These are phyloP conservation scores for Willowsia nigromaculata DNA, from an alignment of 2,888 invertebrate species.

Conservation along the genomic window DNA sequence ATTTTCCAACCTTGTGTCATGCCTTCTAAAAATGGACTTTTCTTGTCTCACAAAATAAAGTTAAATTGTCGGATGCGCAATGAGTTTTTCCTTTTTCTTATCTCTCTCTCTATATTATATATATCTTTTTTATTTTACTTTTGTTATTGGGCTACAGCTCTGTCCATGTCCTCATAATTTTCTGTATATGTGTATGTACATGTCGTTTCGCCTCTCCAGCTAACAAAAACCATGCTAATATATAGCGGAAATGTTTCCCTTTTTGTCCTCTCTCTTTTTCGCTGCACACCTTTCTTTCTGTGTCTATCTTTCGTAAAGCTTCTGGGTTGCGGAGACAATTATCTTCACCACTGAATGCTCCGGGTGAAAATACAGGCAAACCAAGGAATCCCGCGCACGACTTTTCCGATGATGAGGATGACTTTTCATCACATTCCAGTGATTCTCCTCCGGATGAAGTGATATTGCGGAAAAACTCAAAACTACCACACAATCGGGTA, in stretches of 20 bases:
- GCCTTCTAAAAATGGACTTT: too few relatives aligned
- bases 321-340: constrained; percentile 78
- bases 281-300: constrained; percentile 71
- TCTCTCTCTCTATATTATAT: too few relatives aligned
- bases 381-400: constrained; percentile 75
- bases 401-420: constrained; percentile 78
- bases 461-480: constrained; percentile 78
- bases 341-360: constrained; percentile 77
- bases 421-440: constrained; percentile 78
- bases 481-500: constrained; percentile 78
- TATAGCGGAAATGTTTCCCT: constrained; percentile 37
- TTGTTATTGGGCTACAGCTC: too few relatives aligned
- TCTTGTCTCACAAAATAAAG: too few relatives aligned
- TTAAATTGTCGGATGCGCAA: too few relatives aligned
- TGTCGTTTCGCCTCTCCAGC: background rate
- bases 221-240: constrained; percentile 13
- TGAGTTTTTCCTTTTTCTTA: too few relatives aligned
- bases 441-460: constrained; percentile 78
- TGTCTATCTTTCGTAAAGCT: constrained; percentile 75
- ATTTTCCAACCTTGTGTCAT: too few relatives aligned
- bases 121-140: too few relatives aligned
- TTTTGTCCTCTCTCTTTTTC: constrained; percentile 68
- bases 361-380: constrained; percentile 78
- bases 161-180: too few relatives aligned
- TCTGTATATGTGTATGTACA: background rate